Conservation (phyloP, 2,797 vertebrate genomes). For the Sardinella longiceps region DNA sequence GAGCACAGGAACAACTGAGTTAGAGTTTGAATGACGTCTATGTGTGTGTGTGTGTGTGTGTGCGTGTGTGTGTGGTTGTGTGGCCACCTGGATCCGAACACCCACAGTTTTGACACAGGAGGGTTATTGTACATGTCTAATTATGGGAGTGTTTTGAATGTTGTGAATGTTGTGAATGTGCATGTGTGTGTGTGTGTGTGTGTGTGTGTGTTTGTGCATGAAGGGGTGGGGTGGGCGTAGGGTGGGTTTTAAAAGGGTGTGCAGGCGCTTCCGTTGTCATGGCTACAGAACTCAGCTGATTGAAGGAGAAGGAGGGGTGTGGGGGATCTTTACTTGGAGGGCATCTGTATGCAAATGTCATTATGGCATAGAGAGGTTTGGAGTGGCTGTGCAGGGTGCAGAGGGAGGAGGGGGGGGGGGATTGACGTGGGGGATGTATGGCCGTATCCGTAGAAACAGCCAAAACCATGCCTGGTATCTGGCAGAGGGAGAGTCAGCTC, state of each 20-base stretch:
- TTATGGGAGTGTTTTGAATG: constrained; percentile 25
- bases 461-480: constrained; percentile 34
- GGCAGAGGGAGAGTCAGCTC: not conserved
- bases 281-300: constrained; percentile 64
- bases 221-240: not conserved
- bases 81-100: constrained; percentile 49
- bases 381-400: constrained; percentile 36
- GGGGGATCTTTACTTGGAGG: constrained; percentile 57
- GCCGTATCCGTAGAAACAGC: constrained; percentile 35
- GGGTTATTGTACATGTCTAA: constrained; percentile 47
- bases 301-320: constrained; percentile 57
- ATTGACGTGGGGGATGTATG: constrained; percentile 26
- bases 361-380: constrained; percentile 60
- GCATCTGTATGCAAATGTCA: constrained; percentile 94
- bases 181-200: constrained; percentile 12
- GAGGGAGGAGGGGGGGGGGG: not conserved
- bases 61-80: not conserved
- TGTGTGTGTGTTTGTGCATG: constrained; percentile 30
- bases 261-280: constrained; percentile 40
- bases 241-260: constrained; percentile 1
- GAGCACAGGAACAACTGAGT: not conserved
- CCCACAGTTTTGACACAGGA: constrained; percentile 35
- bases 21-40: not conserved
- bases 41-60: not conserved
- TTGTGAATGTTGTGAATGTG: constrained; percentile 1